Base-by-base conservation (phyloP, 2,113 vertebrate genomes). In the Ia io region DNA sequence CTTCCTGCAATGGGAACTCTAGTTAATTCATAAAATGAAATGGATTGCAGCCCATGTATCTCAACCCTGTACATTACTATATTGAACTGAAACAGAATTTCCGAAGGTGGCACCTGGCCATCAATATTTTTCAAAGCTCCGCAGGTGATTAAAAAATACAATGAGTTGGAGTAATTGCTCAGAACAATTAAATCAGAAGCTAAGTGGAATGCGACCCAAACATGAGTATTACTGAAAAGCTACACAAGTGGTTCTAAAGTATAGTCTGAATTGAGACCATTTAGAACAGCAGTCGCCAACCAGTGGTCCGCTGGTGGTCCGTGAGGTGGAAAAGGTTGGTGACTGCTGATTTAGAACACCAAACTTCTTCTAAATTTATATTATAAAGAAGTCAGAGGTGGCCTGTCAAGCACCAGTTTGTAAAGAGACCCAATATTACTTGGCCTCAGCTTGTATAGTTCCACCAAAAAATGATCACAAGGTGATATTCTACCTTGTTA, bases 151-250 rank as follows among this genome's bases (percentile, higher is more conserved):
- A 8, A 65, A 80, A 91, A 88, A n/a, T 25, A 89, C 2, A 79
- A 0, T 37, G 32, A 77, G 3, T 9, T 86, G 79, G 67, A 65
- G 23, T 30, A 23, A 61, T n/a, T 84, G 40, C 18, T 80, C 61
- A 79, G 23, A 76, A 25, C 85, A 84, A 87, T 84, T 59, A 84
- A 80, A 85, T 84, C 2, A 78, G 65, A 85, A 96, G 88, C 22
- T 70, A 59, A 25, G 23, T 90, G 13, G n/a, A 94, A 76, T 13
- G 47, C 35, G 77, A 87, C 37, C 25, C 56, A 94, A 32, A 40
- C 70, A 96, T 30, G 70, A 78, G 25, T 73, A 37, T 65, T 40
- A 82, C 79, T 93, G 30, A 56, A 89, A 90, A 94, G 13, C 9
- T 59, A n/a, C 35, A 51, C 22, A 40, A 67, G 49, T 77, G 14